A percentile compares a stretch with the other conserved stretches of the same genome.
phyloP scores from a whole-genome alignment of 1,140 invertebrate species.

The Orussus abietinus region DNA sequence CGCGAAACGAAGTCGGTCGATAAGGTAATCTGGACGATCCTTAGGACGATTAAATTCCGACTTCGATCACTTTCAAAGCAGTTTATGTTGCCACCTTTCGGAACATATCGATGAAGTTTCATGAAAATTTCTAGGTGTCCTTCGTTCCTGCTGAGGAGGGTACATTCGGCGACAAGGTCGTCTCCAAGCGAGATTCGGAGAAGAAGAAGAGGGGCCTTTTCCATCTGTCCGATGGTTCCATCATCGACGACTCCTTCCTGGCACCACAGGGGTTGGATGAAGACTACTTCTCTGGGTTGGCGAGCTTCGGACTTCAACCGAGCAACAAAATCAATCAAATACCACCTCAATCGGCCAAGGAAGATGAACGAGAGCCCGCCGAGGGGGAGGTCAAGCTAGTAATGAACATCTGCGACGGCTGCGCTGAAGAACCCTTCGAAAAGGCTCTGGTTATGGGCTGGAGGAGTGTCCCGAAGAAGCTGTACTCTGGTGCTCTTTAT shows the following conservation, averaged over 20 bases:
- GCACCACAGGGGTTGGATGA: slow-evolving; percentile 37
- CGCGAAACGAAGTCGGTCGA: background rate
- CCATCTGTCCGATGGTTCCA: slow-evolving; percentile 60
- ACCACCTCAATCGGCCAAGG: slow-evolving; percentile 48
- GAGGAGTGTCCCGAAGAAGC: slow-evolving; percentile 68
- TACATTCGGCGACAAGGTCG: slow-evolving; percentile 14
- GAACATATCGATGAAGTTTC: background rate
- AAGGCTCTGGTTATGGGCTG: slow-evolving; percentile 72
- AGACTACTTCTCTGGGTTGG: slow-evolving; percentile 57
- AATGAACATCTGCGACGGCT: slow-evolving; percentile 72
- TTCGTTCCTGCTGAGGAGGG: slow-evolving; percentile 18
- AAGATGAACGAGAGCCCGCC: slow-evolving; percentile 73
- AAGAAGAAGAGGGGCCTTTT: slow-evolving; percentile 64
- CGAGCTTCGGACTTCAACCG: slow-evolving; percentile 62
- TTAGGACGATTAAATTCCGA: too few species aligned
- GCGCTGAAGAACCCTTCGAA: slow-evolving; percentile 69
- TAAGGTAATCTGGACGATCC: too few species aligned
- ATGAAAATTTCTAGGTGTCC: slow-evolving; percentile 20
- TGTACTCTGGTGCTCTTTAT: slow-evolving; percentile 69
- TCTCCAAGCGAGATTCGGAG: slow-evolving; percentile 32
- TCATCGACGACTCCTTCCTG: slow-evolving; percentile 61
- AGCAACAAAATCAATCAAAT: slow-evolving; percentile 55
- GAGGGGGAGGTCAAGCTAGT: slow-evolving; percentile 75
- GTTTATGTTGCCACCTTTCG: too few species aligned
- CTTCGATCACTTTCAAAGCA: too few species aligned